A percentile compares a stretch with the other conserved stretches of the same genome.
phyloP scores from a whole-genome alignment of 1,140 invertebrate genomes.

The Lethrus apterus region DNA sequence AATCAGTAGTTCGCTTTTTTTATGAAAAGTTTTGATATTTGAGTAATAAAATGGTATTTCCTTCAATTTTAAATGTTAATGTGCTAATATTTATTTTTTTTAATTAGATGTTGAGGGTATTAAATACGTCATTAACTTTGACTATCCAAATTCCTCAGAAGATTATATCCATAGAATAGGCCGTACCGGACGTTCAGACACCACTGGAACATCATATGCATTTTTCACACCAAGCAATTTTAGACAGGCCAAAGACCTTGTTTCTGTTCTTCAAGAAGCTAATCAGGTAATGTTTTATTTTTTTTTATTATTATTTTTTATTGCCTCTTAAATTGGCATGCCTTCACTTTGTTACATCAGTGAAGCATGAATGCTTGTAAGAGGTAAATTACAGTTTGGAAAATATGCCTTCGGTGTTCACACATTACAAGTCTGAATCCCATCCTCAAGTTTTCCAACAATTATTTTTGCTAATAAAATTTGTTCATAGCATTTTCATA shows the following conservation, averaged over 20 bases:
- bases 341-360: constrained; percentile 50
- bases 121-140: constrained; percentile 97
- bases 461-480: constrained; percentile 19
- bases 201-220: constrained; percentile 91
- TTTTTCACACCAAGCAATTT: constrained; percentile 90
- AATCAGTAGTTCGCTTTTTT: too few relatives aligned
- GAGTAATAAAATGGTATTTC: too few relatives aligned
- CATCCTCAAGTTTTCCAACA: constrained; percentile 63
- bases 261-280: constrained; percentile 83
- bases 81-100: background rate
- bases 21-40: too few relatives aligned
- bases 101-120: constrained; percentile 92
- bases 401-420: constrained; percentile 70
- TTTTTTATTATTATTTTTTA: constrained; percentile 9
- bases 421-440: constrained; percentile 56
- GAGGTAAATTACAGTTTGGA: constrained; percentile 52
- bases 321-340: constrained; percentile 64
- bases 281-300: constrained; percentile 59
- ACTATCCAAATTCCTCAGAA: constrained; percentile 93
- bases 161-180: constrained; percentile 98
- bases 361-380: constrained; percentile 65
- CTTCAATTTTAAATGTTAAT: background rate
- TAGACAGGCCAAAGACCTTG: constrained; percentile 81
- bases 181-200: constrained; percentile 81
- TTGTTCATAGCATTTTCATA: constrained; percentile 17